Conservation (phyloP, 2,888 invertebrate genomes). For the Miltochrista miniata region DNA sequence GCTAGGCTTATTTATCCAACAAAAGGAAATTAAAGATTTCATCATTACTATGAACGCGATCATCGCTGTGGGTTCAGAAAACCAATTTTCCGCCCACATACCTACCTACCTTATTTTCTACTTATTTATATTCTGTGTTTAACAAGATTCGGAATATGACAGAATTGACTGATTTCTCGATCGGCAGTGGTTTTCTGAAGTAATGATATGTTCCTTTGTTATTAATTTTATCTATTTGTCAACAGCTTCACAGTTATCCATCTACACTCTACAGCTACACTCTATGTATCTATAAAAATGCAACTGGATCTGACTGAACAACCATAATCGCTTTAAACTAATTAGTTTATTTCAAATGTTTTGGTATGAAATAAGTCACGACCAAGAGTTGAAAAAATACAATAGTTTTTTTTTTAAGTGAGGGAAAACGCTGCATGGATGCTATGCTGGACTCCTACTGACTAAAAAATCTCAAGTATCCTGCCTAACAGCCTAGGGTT, state of each 20-base stretch:
- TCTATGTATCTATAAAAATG: no score
- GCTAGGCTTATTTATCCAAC: constrained; percentile 9
- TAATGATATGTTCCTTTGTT: not conserved
- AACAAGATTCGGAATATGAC: constrained; percentile 6
- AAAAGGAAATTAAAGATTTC: constrained; percentile 17
- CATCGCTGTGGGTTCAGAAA: constrained; percentile 9
- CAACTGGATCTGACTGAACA: no score
- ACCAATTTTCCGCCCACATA: constrained; percentile 18
- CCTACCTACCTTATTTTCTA: constrained; percentile 13
- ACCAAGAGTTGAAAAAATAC: no score
- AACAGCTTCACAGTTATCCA: not conserved
- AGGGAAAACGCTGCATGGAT: no score
- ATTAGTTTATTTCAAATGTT: no score
- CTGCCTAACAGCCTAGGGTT: no score
- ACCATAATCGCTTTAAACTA: no score
- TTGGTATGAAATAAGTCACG: no score
- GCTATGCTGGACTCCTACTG: no score
- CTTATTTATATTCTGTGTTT: constrained; percentile 13
- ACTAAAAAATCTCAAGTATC: no score
- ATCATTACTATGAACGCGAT: constrained; percentile 15
- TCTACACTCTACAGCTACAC: no score
- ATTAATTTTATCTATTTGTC: not conserved
- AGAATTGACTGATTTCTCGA: not conserved
- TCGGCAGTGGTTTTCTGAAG: not conserved
- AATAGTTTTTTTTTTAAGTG: no score